These are phyloP conservation scores for Euwallacea similis DNA, from an alignment of 1,140 invertebrate species.

Conservation along the genomic window DNA sequence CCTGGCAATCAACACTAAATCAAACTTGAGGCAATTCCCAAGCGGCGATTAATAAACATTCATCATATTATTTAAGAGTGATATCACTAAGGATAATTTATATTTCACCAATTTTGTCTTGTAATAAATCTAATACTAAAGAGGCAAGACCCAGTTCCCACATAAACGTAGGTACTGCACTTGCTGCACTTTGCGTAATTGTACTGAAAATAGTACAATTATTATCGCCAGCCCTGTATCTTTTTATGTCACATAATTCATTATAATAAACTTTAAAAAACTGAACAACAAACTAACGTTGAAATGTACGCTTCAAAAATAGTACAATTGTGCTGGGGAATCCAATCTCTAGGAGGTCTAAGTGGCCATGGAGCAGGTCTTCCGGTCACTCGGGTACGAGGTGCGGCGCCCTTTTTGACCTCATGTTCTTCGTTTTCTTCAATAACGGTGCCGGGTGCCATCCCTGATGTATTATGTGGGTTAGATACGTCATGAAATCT, in stretches of 20 bases:
- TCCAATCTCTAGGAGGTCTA: background rate
- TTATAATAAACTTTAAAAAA: too few species aligned
- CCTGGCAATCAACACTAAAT: background rate
- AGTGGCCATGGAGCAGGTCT: constrained; percentile 28
- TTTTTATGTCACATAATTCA: too few species aligned
- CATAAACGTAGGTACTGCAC: constrained; percentile 24
- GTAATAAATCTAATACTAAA: constrained; percentile 20
- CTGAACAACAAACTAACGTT: too few species aligned
- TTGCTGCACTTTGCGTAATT: constrained; percentile 22
- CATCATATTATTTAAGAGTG: constrained; percentile 16
- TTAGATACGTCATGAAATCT: constrained; percentile 26
- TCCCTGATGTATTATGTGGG: constrained; percentile 34
- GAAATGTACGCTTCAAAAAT: too few species aligned
- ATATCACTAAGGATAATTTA: constrained; percentile 20
- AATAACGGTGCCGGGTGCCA: constrained; percentile 31
- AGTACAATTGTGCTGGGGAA: too few species aligned
- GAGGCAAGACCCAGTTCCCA: constrained; percentile 27
- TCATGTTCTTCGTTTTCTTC: constrained; percentile 20
- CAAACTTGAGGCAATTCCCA: background rate
- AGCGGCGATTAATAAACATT: constrained; percentile 16
- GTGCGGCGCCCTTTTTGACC: constrained; percentile 29
- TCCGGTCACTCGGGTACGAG: constrained; percentile 33
- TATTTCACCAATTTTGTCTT: constrained; percentile 1
- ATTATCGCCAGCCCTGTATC: too few species aligned
- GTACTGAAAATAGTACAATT: background rate